Conservation (phyloP, 2,113 vertebrate genomes). For the Ammodramus savannarum region DNA sequence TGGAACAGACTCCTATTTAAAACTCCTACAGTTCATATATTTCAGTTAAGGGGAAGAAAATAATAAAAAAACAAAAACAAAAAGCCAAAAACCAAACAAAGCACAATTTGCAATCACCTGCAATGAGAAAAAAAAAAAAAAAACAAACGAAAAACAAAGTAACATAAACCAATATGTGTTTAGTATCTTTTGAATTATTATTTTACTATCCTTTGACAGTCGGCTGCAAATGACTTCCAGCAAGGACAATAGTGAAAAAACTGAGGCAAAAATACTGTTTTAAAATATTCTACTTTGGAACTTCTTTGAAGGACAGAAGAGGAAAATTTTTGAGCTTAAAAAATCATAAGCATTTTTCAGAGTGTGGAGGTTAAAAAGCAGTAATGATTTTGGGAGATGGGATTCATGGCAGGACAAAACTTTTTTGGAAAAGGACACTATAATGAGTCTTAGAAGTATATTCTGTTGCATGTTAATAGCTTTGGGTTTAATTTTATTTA, state of each 20-base stretch:
- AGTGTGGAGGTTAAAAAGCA: neutral
- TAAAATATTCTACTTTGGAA: neutral
- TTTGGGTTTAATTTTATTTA: neutral
- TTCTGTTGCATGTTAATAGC: neutral
- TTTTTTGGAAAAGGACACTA: neutral
- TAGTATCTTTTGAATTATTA: neutral
- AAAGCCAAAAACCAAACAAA: neutral
- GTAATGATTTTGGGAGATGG: neutral
- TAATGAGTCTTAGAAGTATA: neutral
- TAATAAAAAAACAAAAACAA: too few relatives aligned
- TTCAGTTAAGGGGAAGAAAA: neutral
- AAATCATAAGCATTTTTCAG: neutral
- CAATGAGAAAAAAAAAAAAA: neutral
- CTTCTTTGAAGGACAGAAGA: neutral
- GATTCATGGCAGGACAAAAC: neutral
- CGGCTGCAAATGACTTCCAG: neutral
- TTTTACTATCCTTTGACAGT: neutral
- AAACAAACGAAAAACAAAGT: neutral
- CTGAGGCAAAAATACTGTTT: neutral
- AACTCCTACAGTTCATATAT: neutral
- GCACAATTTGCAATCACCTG: neutral
- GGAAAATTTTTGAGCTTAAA: neutral
- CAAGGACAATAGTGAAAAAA: neutral
- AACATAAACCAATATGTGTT: neutral
- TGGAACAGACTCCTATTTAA: neutral